These are phyloP conservation scores for Enteromius afrohamiltoni DNA, from an alignment of 2,797 vertebrate genomes.

Conservation along the genomic window DNA sequence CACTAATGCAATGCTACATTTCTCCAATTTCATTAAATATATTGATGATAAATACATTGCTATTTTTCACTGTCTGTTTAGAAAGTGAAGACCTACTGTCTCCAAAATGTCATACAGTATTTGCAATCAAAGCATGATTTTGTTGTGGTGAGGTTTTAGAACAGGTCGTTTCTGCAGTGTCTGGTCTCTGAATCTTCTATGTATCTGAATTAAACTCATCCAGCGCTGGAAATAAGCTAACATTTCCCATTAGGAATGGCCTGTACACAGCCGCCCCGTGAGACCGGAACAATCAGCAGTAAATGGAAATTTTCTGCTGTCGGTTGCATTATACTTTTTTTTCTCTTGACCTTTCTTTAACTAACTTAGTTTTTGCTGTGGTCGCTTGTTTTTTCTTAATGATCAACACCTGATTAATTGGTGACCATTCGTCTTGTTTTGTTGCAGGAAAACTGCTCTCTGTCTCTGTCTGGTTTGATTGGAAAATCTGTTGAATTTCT, in stretches of 20 bases:
- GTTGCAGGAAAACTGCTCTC: conserved; percentile 51
- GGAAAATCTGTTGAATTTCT: conserved; percentile 37
- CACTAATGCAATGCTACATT: background rate
- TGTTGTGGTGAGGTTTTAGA: background rate
- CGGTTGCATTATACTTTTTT: conserved; percentile 46
- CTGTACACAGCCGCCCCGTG: conserved; percentile 14
- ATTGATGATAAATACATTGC: background rate
- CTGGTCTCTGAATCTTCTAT: conserved; percentile 20
- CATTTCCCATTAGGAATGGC: conserved; percentile 26
- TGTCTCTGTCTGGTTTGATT: conserved; percentile 56
- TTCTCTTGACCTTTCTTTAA: conserved; percentile 51
- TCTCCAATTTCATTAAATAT: background rate
- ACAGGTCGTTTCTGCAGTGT: background rate
- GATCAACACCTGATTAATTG: conserved; percentile 53
- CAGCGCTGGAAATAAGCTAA: background rate
- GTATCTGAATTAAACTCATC: conserved; percentile 20
- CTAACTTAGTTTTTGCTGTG: conserved; percentile 69
- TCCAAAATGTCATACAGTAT: background rate
- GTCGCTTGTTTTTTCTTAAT: conserved; percentile 65
- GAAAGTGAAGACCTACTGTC: background rate
- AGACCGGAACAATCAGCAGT: conserved; percentile 42
- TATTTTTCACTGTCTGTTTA: background rate
- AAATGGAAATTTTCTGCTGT: conserved; percentile 43
- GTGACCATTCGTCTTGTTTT: conserved; percentile 74
- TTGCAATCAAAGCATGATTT: background rate